Evolutionary conservation across 2,113 vertebrate species (phyloP), one percentile per base, ranked within the genome.

Genomic region (Polypterus bichir): DNA sequence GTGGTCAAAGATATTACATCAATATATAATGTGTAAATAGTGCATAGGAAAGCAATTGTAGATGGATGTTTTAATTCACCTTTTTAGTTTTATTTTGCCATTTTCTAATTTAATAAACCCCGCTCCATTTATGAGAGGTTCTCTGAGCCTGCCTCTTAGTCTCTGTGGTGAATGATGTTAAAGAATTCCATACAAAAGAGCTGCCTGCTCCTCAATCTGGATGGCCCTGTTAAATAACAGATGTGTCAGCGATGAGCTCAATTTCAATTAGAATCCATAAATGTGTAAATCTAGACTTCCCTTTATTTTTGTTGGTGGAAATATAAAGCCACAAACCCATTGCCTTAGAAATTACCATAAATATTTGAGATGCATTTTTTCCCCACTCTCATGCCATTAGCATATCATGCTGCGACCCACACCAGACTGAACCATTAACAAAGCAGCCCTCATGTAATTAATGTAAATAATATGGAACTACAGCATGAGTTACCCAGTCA

Each of bases 401-500:
- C 86, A 87, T 87, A 88, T 87, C 88, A 89, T 77, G 86, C 86
- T 89, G 84, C 65, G 86, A 85, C 81, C 82, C 79, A 78, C 81
- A 83, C 81, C 80, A 86, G 85, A 86, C 81, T 85, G 81, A 86
- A 83, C 85, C 85, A 86, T 89, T 88, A 89, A 88, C 83, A 87
- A 82, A 85, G 84, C 84, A 80, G 81, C 78, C 85, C 86, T 88
- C 83, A 80, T 89, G 87, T 88, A 90, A 90, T 90, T 89, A 88
- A 91, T 89, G 86, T 87, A 90, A 91, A 90, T 90, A 90, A 89
- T 87, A 88, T 85, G 82, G 83, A 82, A 74, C 78, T 83, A 74
- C 83, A 81, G 82, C 79, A 73, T 79, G 84, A 87, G 84, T 77
- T 85, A 82, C 83, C 87, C 87, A 89, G 82, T 86, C 87, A 91